These are phyloP conservation scores for Leptinotarsa peninsularis DNA, from an alignment of 2,888 invertebrate species.

Conservation along the genomic window DNA sequence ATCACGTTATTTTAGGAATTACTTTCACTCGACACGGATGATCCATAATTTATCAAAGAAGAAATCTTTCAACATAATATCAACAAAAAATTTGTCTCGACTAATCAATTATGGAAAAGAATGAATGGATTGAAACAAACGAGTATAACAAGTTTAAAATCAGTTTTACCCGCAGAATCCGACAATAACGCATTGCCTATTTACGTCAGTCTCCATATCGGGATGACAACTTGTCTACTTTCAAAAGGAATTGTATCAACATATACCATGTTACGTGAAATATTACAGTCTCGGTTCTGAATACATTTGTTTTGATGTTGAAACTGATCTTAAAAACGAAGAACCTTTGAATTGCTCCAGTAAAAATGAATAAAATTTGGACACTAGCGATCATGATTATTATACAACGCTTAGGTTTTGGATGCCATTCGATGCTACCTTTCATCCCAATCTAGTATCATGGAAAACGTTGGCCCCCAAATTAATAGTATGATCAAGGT, in stretches of 20 bases:
- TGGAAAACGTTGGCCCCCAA: too few relatives aligned
- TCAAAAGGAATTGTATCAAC: neutral
- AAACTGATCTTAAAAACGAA: too few relatives aligned
- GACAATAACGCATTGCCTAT: constrained; percentile 1
- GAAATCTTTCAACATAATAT: neutral
- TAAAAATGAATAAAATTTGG: too few relatives aligned
- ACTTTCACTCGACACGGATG: neutral
- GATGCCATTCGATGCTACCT: too few relatives aligned
- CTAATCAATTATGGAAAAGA: constrained; percentile 5
- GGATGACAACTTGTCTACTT: constrained; percentile 16
- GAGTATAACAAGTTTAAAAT: neutral
- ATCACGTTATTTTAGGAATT: neutral
- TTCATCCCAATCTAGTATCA: too few relatives aligned
- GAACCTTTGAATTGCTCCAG: too few relatives aligned
- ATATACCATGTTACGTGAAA: neutral
- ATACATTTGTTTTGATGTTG: neutral
- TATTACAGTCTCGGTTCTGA: neutral
- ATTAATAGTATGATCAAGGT: too few relatives aligned
- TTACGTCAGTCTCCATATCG: constrained; percentile 8
- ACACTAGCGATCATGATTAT: too few relatives aligned
- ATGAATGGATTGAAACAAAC: neutral
- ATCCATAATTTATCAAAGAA: constrained; percentile 5
- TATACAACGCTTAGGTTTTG: too few relatives aligned
- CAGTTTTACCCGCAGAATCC: neutral
- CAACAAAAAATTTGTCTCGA: neutral